A percentile compares a stretch with the other conserved stretches of the same genome.
Evolutionary conservation across 2,113 vertebrate genomes (phyloP).

Genomic region (Dasyurus viverrinus): DNA sequence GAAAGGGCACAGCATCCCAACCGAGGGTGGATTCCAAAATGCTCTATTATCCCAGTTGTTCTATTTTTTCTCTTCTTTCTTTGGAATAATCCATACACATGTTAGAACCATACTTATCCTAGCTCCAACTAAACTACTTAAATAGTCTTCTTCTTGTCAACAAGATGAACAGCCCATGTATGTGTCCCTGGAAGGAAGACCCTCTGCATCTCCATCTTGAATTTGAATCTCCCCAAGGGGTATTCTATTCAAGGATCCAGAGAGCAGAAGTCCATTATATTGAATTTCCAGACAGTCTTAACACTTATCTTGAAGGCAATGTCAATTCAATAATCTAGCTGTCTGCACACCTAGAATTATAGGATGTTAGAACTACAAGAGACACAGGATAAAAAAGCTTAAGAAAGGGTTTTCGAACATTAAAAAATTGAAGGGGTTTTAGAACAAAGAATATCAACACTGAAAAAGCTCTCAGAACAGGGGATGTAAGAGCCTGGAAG

Average conservation of each 20-base stretch:
- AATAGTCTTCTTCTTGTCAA: conserved; percentile 43
- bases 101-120: background rate
- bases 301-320: background rate
- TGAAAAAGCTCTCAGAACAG: background rate
- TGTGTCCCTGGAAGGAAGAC: conserved; percentile 40
- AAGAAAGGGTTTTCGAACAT: background rate
- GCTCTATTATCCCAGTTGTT: conserved; percentile 10
- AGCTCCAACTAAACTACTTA: conserved; percentile 16
- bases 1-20: conserved; percentile 37
- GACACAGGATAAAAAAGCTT: background rate
- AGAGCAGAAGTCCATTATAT: conserved; percentile 22
- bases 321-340: background rate
- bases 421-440: background rate
- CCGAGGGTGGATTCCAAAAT: background rate
- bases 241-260: conserved; percentile 41
- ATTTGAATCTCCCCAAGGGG: conserved; percentile 41
- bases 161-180: conserved; percentile 51
- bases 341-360: background rate
- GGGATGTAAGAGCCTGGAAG: background rate
- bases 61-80: background rate
- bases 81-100: conserved; percentile 15
- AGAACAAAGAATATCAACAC: background rate
- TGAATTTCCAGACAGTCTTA: conserved; percentile 27
- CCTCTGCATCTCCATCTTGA: conserved; percentile 38
- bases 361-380: background rate